A percentile compares a stretch with the other conserved stretches of the same genome.
Evolutionary conservation across 2,113 vertebrate species (phyloP).

Genomic region (Edolisoma coerulescens): DNA sequence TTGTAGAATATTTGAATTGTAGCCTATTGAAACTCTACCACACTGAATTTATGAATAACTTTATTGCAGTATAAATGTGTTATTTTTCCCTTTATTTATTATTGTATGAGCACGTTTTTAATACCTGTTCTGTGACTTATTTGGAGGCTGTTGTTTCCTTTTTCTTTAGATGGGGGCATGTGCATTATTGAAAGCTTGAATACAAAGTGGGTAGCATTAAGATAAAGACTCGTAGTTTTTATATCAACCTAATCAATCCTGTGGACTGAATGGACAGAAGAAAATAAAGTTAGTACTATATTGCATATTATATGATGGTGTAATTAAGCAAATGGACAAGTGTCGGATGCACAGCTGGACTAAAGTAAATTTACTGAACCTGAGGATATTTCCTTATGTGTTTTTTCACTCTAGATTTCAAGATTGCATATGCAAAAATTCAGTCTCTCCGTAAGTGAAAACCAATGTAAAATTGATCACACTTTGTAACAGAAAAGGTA

Average conservation of each 20-base stretch:
- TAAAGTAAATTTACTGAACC: neutral
- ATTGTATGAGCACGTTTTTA: neutral
- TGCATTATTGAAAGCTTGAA: neutral
- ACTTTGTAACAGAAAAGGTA: neutral
- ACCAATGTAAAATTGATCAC: neutral
- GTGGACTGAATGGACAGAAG: neutral
- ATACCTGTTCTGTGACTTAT: neutral
- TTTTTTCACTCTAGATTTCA: neutral
- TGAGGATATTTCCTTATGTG: neutral
- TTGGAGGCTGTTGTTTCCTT: neutral
- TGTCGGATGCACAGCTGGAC: neutral
- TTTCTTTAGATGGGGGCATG: neutral
- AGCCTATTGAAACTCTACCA: slow-evolving; percentile 33
- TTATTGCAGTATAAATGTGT: slow-evolving; percentile 12
- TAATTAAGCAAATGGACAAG: neutral
- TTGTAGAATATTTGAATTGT: slow-evolving; percentile 48
- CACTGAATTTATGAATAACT: slow-evolving; percentile 31
- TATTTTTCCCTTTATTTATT: slow-evolving; percentile 36
- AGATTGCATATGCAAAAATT: neutral
- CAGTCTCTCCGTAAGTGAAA: neutral
- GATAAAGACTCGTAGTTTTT: neutral
- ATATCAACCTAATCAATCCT: neutral
- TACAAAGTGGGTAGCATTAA: neutral
- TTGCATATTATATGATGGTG: neutral
- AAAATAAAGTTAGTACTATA: neutral